A percentile compares a stretch with the other conserved stretches of the same genome.
These are phyloP conservation scores for Pristiophorus japonicus DNA, from an alignment of 2,113 vertebrate genomes.

Conservation along the genomic window DNA sequence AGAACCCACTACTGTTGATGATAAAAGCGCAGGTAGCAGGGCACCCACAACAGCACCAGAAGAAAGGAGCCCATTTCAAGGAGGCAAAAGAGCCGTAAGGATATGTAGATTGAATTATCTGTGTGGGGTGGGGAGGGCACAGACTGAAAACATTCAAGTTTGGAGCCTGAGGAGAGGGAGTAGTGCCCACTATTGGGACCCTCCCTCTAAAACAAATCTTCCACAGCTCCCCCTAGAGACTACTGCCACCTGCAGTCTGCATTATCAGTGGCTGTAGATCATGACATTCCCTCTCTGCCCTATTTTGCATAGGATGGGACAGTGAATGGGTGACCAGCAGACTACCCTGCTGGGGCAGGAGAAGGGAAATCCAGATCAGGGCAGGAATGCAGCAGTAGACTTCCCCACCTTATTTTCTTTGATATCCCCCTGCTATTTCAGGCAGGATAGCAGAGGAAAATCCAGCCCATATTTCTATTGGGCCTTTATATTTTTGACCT, in stretches of 20 bases:
- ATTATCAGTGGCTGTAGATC: background rate
- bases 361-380: background rate
- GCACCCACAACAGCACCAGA: background rate
- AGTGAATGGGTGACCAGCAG: background rate
- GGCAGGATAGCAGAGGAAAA: background rate
- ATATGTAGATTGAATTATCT: background rate
- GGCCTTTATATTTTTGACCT: background rate
- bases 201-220: background rate
- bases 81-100: too few species aligned
- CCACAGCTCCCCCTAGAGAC: background rate
- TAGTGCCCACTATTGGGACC: background rate
- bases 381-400: background rate
- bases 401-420: background rate
- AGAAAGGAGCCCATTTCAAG: background rate
- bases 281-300: background rate
- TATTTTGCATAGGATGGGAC: background rate
- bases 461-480: background rate
- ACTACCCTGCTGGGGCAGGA: background rate
- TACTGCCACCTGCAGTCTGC: background rate
- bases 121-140: background rate
- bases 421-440: background rate
- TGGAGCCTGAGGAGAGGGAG: background rate
- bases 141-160: background rate
- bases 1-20: background rate
- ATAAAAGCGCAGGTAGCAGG: background rate